A percentile compares a stretch with the other conserved stretches of the same genome.
phyloP scores from a whole-genome alignment of 2,797 vertebrate genomes.

The Helarctos malayanus region DNA sequence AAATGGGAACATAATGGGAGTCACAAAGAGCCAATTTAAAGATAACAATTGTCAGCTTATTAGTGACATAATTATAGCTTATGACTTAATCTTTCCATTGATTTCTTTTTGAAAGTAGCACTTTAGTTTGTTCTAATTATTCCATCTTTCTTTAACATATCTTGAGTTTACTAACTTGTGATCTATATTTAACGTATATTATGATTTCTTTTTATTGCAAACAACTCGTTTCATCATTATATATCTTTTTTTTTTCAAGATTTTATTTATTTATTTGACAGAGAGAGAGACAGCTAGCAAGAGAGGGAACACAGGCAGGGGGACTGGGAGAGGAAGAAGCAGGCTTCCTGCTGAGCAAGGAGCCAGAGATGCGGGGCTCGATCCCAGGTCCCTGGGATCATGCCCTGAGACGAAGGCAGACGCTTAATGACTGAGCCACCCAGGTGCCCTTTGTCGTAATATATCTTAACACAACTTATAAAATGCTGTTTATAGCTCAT shows the following conservation, averaged over 20 bases:
- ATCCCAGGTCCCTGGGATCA: no score
- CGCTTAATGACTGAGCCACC: no score
- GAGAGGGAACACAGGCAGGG: no score
- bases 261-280: no score
- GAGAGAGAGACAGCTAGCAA: no score
- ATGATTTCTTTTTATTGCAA: not conserved
- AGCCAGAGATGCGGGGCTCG: no score
- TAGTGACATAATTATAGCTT: not conserved
- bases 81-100: not conserved
- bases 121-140: not conserved
- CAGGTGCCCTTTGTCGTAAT: not conserved
- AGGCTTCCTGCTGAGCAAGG: no score
- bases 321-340: no score
- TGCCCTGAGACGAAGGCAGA: no score
- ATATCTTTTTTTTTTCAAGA: not conserved
- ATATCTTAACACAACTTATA: not conserved
- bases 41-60: not conserved
- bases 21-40: not conserved
- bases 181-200: not conserved
- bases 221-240: not conserved
- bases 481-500: not conserved
- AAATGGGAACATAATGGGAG: not conserved
- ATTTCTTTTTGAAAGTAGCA: constrained; percentile 14
- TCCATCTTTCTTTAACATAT: not conserved
- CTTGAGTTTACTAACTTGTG: not conserved